A percentile compares a stretch with the other conserved stretches of the same genome.
phyloP scores from a whole-genome alignment of 2,113 vertebrate genomes.

The Barnardius zonarius region DNA sequence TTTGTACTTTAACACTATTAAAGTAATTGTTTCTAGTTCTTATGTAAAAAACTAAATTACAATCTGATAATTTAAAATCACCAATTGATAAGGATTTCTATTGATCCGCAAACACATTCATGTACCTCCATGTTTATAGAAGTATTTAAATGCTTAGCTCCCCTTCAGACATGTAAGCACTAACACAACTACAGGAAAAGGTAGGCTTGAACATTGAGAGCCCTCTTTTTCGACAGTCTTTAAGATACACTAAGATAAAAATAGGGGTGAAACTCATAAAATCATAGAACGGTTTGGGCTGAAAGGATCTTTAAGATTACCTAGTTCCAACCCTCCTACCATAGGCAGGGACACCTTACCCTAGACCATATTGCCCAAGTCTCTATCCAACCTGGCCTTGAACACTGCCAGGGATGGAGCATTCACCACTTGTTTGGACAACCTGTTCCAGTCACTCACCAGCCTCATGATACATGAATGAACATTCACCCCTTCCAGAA shows the following conservation, averaged over 20 bases:
- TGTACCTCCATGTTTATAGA: fast-evolving
- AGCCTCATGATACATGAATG: not conserved
- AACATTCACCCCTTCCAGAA: not conserved
- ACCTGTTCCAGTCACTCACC: not conserved
- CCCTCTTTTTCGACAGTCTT: not conserved
- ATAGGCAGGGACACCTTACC: not conserved
- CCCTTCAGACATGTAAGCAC: not conserved
- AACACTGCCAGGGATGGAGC: not conserved
- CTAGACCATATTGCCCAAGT: not conserved
- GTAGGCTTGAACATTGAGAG: not conserved
- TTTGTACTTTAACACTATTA: constrained; percentile 23
- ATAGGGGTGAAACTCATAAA: not conserved
- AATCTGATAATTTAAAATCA: constrained; percentile 23
- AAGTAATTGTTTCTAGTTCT: not conserved
- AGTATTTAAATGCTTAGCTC: not conserved
- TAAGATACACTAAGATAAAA: not conserved
- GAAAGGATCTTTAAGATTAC: not conserved
- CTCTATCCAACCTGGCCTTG: not conserved
- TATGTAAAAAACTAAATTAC: not conserved
- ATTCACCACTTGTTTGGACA: not conserved
- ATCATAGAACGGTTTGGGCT: not conserved
- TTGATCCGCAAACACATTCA: not conserved
- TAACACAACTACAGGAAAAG: not conserved
- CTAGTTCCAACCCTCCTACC: not conserved
- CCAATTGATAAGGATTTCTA: not conserved